Base-by-base conservation (phyloP, 2,797 vertebrate genomes). In the Coendou prehensilis region DNA sequence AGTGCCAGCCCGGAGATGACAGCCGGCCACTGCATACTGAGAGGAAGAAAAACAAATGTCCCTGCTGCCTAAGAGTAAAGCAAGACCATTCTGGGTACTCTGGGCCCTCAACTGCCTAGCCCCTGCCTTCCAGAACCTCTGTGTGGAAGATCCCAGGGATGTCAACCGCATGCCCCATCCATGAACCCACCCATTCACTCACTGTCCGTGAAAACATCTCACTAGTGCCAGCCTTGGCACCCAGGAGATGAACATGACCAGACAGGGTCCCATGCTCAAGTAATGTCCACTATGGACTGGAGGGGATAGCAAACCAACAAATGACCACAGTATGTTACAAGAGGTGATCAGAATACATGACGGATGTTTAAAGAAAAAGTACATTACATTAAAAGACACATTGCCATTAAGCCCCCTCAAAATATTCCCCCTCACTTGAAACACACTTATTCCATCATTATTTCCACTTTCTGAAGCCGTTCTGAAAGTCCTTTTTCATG, bases 151-250 rank as follows among this genome's bases (percentile, higher is more conserved):
- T 0, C 14, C 22, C 22, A 54, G 59, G 41, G 4, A 54, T 23
- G 3, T 11, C 26, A 63, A 2, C 1, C 41, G 18, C 3, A 0
- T 0, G 0, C 20, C 17, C 54, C 7, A 37, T 14, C 30, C 2
- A 1, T 2, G 18, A n/a, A 33, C 30, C 30, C 45, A 17, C 45
- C 6, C 30, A 8, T 37, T 67, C 23, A 50, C 57, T 82, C 52
- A 56, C 61, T 82, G 52, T 75, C 59, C 52, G 9, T 79, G 23
- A 50, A 84, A 83, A 52, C 26, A 17, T 57, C 56, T 69, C 33
- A 9, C 14, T 61, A 88, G 73, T 79, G 89, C 63, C 37, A 71
- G 81, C 28, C 83, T 71, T 63, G 45, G 47, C n/a, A 67, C 22
- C 14, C 26, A 13, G 28, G 61, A n/a, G 2, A 56, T 30, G 47